These are phyloP conservation scores for Aurelia sp. DNA, from an alignment of 30 jellyfish, hydroid and myxozoan species.

Conservation along the genomic window DNA sequence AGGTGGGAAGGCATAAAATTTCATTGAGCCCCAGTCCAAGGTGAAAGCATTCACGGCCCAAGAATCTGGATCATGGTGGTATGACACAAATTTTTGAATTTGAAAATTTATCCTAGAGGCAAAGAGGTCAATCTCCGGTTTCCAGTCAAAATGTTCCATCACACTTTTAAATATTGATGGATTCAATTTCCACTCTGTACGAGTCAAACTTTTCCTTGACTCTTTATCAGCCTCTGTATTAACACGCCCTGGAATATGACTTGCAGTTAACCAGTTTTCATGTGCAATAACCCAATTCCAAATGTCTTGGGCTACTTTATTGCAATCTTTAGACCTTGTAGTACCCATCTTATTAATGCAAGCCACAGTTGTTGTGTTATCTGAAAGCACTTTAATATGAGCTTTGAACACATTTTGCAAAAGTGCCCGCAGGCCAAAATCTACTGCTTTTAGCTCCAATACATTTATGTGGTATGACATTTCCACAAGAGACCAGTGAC, in stretches of 20 bases:
- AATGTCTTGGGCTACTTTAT: constrained; percentile 13
- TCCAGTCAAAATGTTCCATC: neutral
- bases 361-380: constrained; percentile 48
- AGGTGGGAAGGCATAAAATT: constrained; percentile 60
- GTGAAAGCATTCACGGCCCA: constrained; percentile 2
- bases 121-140: constrained; percentile 40
- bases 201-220: constrained; percentile 7
- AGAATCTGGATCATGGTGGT: constrained; percentile 50
- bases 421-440: constrained; percentile 21
- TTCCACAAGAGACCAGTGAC: constrained; percentile 2
- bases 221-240: constrained; percentile 47
- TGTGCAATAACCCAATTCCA: constrained; percentile 38
- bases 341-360: constrained; percentile 49
- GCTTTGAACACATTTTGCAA: neutral
- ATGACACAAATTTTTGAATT: constrained; percentile 11
- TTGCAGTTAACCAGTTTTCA: constrained; percentile 39
- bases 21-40: too few species aligned
- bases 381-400: constrained; percentile 22
- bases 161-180: neutral
- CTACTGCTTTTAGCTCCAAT: constrained; percentile 30
- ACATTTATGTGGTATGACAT: constrained; percentile 18
- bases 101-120: constrained; percentile 38
- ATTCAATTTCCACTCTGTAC: constrained; percentile 46
- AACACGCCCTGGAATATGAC: constrained; percentile 41
- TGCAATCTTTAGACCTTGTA: constrained; percentile 22